These are phyloP conservation scores for Drosophila seclusa DNA, from an alignment of 2,888 invertebrate species.

Conservation along the genomic window DNA sequence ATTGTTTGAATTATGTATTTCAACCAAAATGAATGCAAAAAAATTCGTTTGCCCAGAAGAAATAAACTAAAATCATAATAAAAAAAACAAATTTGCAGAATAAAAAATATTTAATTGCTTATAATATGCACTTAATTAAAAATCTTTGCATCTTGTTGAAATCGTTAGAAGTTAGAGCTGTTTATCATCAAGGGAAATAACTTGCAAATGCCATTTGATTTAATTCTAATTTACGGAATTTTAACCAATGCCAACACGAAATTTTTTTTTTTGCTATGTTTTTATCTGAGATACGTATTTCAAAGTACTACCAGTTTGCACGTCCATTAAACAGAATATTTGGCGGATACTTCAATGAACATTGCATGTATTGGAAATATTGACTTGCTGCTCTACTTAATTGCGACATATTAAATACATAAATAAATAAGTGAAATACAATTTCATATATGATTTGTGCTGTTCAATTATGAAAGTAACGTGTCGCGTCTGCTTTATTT, in stretches of 20 bases:
- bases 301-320: neutral
- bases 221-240: neutral
- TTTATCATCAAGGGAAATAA: neutral
- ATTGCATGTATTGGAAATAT: slow-evolving; percentile 12
- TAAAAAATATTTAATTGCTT: slow-evolving; percentile 11
- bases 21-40: too few species aligned
- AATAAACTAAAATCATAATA: neutral
- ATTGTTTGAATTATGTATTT: neutral
- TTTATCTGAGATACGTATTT: neutral
- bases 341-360: neutral
- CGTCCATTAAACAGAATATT: neutral
- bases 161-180: neutral
- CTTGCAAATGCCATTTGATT: neutral
- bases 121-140: slow-evolving; percentile 5
- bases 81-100: neutral
- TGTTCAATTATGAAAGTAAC: slow-evolving; percentile 50
- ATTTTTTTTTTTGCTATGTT: neutral
- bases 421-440: slow-evolving; percentile 50
- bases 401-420: slow-evolving; percentile 37
- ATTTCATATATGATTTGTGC: slow-evolving; percentile 56
- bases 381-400: slow-evolving; percentile 34
- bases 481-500: slow-evolving; percentile 21
- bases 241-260: slow-evolving; percentile 3
- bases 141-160: neutral
- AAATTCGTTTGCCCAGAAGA: too few species aligned